Base-by-base conservation (phyloP, 2,797 vertebrate genomes). In the Prunella strophiata region DNA sequence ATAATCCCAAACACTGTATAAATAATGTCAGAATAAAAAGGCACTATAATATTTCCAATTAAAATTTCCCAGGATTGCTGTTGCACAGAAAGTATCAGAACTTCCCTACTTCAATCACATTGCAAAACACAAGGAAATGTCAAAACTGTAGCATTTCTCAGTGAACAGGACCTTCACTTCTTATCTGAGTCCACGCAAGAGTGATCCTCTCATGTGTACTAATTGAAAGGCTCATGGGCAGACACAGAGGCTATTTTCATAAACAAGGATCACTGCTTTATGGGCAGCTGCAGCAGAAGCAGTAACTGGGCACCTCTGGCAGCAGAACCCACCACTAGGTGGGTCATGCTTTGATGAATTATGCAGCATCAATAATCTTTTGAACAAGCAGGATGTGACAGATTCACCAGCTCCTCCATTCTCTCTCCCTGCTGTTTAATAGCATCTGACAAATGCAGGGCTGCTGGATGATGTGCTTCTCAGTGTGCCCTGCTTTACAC, bases 371-470 rank as follows among this genome's bases (percentile, higher is more conserved):
- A 75, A 84, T 85, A 94, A 95, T 34, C 73, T 93, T 89, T 45
- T 84, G 90, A 97, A 85, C 82, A 93, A 89, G 87, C 51, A 72
- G 58, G 84, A 93, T 68, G 89, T 88, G 92, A 91, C 85, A 89
- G 89, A 89, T 88, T 93, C 73, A 89, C 62, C 89, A 93, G 85
- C 75, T 91, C 70, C 75, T 80, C 84, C 61, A 43, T 47, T 80
- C 81, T 70, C 61, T 48, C 61, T 71, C 67, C 81, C 67, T 6
- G 32, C 66, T 74, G 82, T 75, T 95, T 92, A 85, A 96, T 58
- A 83, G 75, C 65, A 83, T 75, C 79, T 91, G 95, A 95, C 91
- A 95, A 96, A 94, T 3, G 54, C 76, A 81, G 57, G 61, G 73
- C 71, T 96, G 81, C 75, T 65, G 78, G 73, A 87, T 38, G 88